phyloP scores from a whole-genome alignment of 2,888 invertebrate species.

The Drosophila vallismaia region DNA sequence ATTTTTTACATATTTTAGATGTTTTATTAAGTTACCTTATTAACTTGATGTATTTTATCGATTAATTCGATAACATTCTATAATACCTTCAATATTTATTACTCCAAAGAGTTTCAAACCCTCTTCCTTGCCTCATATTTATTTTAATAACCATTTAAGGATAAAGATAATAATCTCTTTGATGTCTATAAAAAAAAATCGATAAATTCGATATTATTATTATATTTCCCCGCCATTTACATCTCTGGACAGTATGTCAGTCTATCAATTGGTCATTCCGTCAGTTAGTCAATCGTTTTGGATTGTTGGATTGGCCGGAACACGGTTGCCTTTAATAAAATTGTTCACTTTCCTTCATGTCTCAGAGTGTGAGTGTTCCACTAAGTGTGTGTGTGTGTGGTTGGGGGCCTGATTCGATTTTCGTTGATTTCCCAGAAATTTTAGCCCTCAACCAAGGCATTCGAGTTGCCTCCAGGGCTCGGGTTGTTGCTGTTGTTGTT shows the following conservation, averaged over 20 bases:
- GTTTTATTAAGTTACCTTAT: too few relatives aligned
- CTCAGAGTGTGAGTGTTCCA: neutral
- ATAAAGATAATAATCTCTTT: neutral
- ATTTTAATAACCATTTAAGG: neutral
- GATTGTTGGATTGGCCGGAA: conserved; percentile 23
- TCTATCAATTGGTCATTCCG: conserved; percentile 27
- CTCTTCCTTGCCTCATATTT: neutral
- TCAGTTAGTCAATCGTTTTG: conserved; percentile 32
- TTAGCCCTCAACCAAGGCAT: conserved; percentile 3
- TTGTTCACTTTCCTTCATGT: conserved; percentile 15
- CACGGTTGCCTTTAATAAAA: conserved; percentile 39
- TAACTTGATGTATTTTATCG: too few relatives aligned
- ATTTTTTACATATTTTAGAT: too few relatives aligned
- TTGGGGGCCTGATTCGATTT: conserved; percentile 36
- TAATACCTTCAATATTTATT: too few relatives aligned
- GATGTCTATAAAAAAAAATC: neutral
- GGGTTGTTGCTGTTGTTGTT: neutral
- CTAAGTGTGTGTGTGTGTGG: conserved; percentile 5
- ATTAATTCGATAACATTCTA: neutral
- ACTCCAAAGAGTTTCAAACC: too few relatives aligned
- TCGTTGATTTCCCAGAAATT: conserved; percentile 40
- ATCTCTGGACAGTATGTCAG: neutral
- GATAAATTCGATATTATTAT: neutral
- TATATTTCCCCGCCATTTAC: neutral
- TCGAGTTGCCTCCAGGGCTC: conserved; percentile 9